Evolutionary conservation across 2,797 vertebrate species (phyloP).

Genomic region (Sorex maritimensis): DNA sequence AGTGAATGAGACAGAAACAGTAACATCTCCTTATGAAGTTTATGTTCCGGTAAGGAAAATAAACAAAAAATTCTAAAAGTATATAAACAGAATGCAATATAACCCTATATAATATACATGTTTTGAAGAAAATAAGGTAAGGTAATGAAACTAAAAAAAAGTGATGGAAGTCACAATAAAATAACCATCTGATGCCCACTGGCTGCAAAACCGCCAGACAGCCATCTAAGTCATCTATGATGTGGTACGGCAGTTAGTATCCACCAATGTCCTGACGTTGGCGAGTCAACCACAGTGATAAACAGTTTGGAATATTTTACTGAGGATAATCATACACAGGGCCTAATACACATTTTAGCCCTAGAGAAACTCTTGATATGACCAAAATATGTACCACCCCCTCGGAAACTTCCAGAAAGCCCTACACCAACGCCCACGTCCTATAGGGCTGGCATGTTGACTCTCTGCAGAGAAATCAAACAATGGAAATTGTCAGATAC

Average conservation of each 20-base stretch:
- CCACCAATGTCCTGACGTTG: no score
- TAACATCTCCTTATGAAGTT: not conserved
- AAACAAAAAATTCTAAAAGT: constrained; percentile 2
- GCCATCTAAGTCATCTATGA: no score
- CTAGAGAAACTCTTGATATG: not conserved
- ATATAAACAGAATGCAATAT: not conserved
- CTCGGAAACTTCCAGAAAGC: no score
- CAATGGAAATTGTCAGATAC: no score
- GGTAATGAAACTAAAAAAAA: not conserved
- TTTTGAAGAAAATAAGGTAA: not conserved
- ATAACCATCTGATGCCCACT: not conserved
- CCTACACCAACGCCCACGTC: no score
- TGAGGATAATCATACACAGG: no score
- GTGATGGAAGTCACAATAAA: not conserved
- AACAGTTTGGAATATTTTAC: not conserved
- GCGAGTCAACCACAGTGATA: not conserved
- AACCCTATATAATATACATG: not conserved
- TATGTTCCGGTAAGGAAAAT: not conserved
- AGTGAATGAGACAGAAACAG: not conserved
- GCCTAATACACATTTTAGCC: not conserved
- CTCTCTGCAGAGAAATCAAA: no score
- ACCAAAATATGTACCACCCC: not conserved
- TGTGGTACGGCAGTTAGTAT: not conserved
- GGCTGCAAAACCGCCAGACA: not conserved
- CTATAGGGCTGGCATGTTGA: no score